phyloP scores from a whole-genome alignment of 2,888 invertebrate genomes.

The Anthoptus insignis region DNA sequence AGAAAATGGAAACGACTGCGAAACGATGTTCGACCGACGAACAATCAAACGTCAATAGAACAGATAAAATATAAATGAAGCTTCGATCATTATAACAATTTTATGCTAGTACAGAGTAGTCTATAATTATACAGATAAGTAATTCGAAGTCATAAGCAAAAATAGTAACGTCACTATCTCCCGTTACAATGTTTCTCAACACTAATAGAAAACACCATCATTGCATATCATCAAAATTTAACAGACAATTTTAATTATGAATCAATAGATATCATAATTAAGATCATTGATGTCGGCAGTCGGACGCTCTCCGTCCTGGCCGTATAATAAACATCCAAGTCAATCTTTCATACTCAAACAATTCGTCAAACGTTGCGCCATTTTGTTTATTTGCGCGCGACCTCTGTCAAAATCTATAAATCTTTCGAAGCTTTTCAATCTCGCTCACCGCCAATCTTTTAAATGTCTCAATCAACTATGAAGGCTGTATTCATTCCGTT shows the following conservation, averaged over 20 bases:
- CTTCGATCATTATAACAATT: conserved; percentile 1
- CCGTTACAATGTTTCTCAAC: conserved; percentile 8
- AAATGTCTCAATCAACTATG: conserved; percentile 47
- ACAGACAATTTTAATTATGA: conserved; percentile 30
- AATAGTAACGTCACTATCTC: no score
- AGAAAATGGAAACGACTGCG: conserved; percentile 34
- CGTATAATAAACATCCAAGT: conserved; percentile 20
- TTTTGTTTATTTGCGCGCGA: conserved; percentile 41
- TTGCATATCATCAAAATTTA: conserved; percentile 19
- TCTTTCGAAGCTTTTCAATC: conserved; percentile 41
- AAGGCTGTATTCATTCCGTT: conserved; percentile 46
- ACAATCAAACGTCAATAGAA: conserved; percentile 34
- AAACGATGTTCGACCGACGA: conserved; percentile 20
- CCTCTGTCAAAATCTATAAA: conserved; percentile 44
- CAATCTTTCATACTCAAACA: background rate
- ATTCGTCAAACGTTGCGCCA: conserved; percentile 26
- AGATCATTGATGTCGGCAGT: conserved; percentile 31
- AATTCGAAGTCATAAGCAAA: no score
- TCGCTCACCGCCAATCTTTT: conserved; percentile 35
- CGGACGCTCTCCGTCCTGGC: conserved; percentile 6
- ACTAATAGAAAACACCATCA: background rate
- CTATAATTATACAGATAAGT: no score
- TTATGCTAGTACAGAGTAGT: no score
- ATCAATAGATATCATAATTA: conserved; percentile 34
- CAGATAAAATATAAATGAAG: conserved; percentile 27